These are phyloP conservation scores for Adelphocoris suturalis DNA, from an alignment of 2,888 invertebrate genomes.

Conservation along the genomic window DNA sequence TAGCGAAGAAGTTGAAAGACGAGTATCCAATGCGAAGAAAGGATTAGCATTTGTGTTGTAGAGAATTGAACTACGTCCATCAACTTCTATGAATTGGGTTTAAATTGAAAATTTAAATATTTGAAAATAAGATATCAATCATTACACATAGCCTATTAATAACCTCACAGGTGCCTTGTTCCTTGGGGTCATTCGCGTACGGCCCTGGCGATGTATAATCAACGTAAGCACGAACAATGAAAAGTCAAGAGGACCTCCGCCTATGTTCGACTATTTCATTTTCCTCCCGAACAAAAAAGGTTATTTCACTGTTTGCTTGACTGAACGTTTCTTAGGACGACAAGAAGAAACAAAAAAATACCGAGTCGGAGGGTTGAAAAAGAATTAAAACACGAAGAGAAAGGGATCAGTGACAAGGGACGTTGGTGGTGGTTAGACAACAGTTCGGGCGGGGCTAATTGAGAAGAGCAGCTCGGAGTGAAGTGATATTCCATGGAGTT, in stretches of 20 bases:
- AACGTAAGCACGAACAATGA: too few species aligned
- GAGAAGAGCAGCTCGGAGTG: slow-evolving; percentile 23
- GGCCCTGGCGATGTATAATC: too few species aligned
- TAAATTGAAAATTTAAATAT: too few species aligned
- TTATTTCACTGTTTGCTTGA: neutral
- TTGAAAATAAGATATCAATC: too few species aligned
- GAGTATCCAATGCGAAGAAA: too few species aligned
- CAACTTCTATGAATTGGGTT: too few species aligned
- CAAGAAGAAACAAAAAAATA: neutral
- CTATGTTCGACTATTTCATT: neutral
- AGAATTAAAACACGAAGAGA: neutral
- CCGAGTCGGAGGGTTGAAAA: neutral
- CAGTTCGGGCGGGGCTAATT: neutral
- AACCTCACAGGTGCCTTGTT: too few species aligned
- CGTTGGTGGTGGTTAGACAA: neutral
- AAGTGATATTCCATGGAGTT: slow-evolving; percentile 21
- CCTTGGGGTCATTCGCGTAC: too few species aligned
- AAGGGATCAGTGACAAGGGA: slow-evolving; percentile 24
- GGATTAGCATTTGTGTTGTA: too few species aligned
- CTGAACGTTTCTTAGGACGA: neutral
- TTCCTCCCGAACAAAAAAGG: neutral
- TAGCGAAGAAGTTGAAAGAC: too few species aligned
- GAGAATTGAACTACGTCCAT: too few species aligned
- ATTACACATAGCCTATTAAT: too few species aligned
- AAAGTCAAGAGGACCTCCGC: neutral